Conservation (phyloP, 2,888 invertebrate species). For the Abscondita cerata region DNA sequence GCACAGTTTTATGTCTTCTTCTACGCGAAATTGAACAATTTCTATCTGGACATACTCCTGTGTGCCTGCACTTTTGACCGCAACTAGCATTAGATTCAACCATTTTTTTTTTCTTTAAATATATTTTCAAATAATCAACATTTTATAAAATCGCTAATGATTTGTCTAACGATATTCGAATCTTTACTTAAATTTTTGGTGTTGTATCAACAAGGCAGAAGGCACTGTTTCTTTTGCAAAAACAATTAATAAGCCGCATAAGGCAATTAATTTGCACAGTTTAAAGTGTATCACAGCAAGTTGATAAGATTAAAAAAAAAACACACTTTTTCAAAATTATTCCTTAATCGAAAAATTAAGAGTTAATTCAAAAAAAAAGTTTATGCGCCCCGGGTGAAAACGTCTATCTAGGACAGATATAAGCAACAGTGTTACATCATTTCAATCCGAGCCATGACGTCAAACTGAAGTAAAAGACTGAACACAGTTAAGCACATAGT, state of each 20-base stretch:
- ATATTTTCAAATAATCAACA: constrained; percentile 24
- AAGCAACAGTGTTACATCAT: constrained; percentile 45
- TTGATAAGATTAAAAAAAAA: constrained; percentile 49
- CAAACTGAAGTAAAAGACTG: constrained; percentile 49
- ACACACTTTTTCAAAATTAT: not conserved
- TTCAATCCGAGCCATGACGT: constrained; percentile 54
- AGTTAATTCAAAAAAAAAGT: constrained; percentile 14
- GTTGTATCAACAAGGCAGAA: constrained; percentile 44
- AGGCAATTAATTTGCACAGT: constrained; percentile 52
- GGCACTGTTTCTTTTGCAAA: constrained; percentile 50
- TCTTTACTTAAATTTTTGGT: constrained; percentile 36
- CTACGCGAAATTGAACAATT: constrained; percentile 66
- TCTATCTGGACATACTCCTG: constrained; percentile 55
- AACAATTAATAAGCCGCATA: constrained; percentile 50
- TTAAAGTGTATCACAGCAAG: constrained; percentile 55
- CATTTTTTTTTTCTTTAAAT: constrained; percentile 47
- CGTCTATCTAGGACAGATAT: constrained; percentile 42
- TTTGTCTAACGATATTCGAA: constrained; percentile 25
- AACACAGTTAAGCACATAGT: constrained; percentile 32
- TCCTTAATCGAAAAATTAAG: constrained; percentile 8
- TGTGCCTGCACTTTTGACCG: constrained; percentile 52
- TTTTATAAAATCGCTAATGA: constrained; percentile 40
- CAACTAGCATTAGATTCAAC: constrained; percentile 57
- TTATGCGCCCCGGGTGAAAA: constrained; percentile 31
- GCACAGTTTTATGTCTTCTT: constrained; percentile 78